Evolutionary conservation across 2,113 vertebrate genomes (phyloP).

Genomic region (Zonotrichia leucophrys): DNA sequence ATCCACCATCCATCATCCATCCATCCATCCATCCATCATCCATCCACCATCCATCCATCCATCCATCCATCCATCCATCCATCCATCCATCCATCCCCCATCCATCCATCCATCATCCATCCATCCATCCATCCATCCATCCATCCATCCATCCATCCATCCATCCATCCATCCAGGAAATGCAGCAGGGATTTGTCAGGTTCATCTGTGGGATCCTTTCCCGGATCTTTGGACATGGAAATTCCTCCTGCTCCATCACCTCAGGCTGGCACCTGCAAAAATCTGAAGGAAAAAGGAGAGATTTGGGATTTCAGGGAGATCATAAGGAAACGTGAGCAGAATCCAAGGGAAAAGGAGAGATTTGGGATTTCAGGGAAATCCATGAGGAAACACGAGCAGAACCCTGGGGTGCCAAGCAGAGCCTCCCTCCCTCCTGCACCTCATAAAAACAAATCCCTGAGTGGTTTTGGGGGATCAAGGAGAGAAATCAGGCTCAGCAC

Average conservation of each 20-base stretch:
- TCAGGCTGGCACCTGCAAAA: background rate
- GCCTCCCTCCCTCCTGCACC: background rate
- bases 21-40: background rate
- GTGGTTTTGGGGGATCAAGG: background rate
- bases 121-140: no score
- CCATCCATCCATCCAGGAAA: background rate
- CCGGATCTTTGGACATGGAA: background rate
- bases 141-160: no score
- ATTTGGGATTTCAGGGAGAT: background rate
- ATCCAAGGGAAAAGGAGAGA: background rate
- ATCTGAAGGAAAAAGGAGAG: background rate
- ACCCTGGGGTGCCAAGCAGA: background rate
- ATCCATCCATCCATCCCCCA: no score
- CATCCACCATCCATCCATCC: accelerated
- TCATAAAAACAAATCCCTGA: background rate
- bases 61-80: background rate
- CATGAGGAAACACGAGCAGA: no score
- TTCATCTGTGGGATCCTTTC: background rate
- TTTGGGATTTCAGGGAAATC: background rate
- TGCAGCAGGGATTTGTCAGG: background rate
- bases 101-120: no score
- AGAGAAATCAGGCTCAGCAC: background rate
- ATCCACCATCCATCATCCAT: no score
- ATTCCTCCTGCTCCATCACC: background rate
- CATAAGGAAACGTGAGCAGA: background rate